Evolutionary conservation across 2,888 invertebrate species (phyloP), one percentile per base, ranked within the genome.

Genomic region (Trichopoda pennipes): DNA sequence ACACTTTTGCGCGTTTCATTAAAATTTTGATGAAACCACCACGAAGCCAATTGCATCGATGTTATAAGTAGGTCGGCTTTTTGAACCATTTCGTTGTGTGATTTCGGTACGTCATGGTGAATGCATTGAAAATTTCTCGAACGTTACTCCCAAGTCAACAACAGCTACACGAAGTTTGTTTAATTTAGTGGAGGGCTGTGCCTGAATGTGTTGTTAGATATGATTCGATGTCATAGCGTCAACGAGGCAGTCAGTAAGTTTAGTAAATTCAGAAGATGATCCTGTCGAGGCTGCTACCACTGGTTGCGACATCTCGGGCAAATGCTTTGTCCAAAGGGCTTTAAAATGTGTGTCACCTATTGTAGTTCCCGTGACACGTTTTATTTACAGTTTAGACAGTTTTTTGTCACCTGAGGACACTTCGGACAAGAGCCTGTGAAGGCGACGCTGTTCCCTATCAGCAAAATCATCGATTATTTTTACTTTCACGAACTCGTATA

Each of bases 221-320:
- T 64, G 49, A 19, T 66, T 42, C 9, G 66, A 35, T 7, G 75
- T 4, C 55, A 75, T 49, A 47, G 66, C 75, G 47, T 75, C 75
- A 3, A 66, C 7, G 32, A 75, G 44, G 21, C 63, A 63, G 16
- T 64, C 74, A 1, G 75, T 49, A 3, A 68, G 60, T 58, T 55
- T 75, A 6, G 74, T 74, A 16, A 74, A 64, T 32, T 74, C 32
- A 64, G 6, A 47, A n/a, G 9, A 56, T 4, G 64, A 35, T 19
- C 58, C 75, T 12, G 58, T 28, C 21, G 56, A 66, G n/a, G 66
- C 75, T 23, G 58, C 75, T 12, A 66, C 23, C 16, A 58, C 66
- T 28, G 66, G 58, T 66, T 75, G 66, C 10, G n/a, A 35, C 14
- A 66, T 17, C 3, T 64, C 66, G 1, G 66, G 75, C 47, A 75